Percentiles rank a stretch among this genome's conserved stretches.
These are phyloP conservation scores for Oryctes rhinoceros DNA, from an alignment of 1,140 invertebrate species.

Conservation along the genomic window DNA sequence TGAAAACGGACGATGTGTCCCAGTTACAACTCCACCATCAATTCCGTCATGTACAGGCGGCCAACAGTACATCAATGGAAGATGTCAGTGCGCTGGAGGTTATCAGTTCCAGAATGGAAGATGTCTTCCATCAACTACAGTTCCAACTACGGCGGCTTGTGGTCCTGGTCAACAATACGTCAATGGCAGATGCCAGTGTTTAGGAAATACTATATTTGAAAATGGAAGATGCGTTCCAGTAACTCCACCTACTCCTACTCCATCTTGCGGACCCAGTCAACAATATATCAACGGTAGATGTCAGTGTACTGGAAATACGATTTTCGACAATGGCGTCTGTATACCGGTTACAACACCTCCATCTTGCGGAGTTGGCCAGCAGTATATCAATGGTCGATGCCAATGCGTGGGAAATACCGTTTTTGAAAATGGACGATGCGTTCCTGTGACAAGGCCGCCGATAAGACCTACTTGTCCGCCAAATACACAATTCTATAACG, in stretches of 20 bases:
- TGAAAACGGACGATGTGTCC: slow-evolving; percentile 1
- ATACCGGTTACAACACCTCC: neutral
- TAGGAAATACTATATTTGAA: slow-evolving; percentile 20
- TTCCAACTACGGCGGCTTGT: neutral
- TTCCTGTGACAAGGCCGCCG: neutral
- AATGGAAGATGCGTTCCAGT: slow-evolving; percentile 31
- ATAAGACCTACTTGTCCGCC: neutral
- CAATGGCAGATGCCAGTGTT: slow-evolving; percentile 26
- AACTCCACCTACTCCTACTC: neutral
- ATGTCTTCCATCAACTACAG: neutral
- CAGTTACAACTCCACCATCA: neutral
- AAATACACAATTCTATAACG: neutral
- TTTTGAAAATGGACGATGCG: neutral
- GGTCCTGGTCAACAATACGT: neutral
- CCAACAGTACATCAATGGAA: slow-evolving; percentile 34
- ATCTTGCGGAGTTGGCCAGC: neutral
- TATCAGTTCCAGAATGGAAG: slow-evolving; percentile 1
- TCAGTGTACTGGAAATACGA: slow-evolving; percentile 1
- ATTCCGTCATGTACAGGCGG: neutral
- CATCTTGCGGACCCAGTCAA: neutral
- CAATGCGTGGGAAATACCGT: neutral
- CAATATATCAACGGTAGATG: slow-evolving; percentile 29
- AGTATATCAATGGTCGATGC: slow-evolving; percentile 12
- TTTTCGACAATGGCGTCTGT: slow-evolving; percentile 11
- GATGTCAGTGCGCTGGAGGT: slow-evolving; percentile 4